A percentile compares a stretch with the other conserved stretches of the same genome.
Evolutionary conservation across 2,113 vertebrate species (phyloP).

Genomic region (Chinchilla lanigera): DNA sequence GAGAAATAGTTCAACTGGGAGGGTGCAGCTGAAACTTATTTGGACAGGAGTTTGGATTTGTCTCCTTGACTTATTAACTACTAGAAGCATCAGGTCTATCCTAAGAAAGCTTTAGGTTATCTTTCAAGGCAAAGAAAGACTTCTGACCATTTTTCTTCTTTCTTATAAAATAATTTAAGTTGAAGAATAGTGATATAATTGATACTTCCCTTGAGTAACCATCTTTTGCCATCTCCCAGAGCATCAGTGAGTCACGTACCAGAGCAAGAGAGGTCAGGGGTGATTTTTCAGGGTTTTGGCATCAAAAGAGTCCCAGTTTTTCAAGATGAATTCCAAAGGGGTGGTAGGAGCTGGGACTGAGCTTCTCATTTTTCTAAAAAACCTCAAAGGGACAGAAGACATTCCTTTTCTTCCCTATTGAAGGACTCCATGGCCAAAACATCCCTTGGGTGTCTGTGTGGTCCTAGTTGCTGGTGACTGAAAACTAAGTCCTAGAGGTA

Average conservation of each 20-base stretch:
- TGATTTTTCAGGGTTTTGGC: background rate
- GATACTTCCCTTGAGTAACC: background rate
- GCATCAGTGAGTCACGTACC: background rate
- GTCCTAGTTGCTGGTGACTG: too few species aligned
- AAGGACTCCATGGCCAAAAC: too few species aligned
- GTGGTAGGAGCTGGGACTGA: too few species aligned
- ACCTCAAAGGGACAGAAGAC: too few species aligned
- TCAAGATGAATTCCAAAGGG: background rate
- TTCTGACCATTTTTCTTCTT: background rate
- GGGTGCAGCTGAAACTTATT: background rate
- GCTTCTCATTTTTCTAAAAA: too few species aligned
- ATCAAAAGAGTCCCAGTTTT: background rate
- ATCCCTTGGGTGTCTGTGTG: too few species aligned
- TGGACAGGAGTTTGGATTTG: background rate
- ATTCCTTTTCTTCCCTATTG: too few species aligned
- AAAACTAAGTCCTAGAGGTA: too few species aligned
- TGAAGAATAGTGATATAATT: background rate
- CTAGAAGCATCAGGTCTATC: background rate
- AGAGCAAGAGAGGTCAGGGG: background rate
- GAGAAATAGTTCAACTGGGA: background rate
- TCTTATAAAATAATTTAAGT: background rate
- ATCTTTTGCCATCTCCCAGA: background rate
- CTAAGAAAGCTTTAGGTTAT: background rate
- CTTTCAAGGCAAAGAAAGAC: background rate
- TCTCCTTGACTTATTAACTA: background rate